phyloP scores from a whole-genome alignment of 92 coral and sea anemone genomes.

The Zoanthus sansibaricus region DNA sequence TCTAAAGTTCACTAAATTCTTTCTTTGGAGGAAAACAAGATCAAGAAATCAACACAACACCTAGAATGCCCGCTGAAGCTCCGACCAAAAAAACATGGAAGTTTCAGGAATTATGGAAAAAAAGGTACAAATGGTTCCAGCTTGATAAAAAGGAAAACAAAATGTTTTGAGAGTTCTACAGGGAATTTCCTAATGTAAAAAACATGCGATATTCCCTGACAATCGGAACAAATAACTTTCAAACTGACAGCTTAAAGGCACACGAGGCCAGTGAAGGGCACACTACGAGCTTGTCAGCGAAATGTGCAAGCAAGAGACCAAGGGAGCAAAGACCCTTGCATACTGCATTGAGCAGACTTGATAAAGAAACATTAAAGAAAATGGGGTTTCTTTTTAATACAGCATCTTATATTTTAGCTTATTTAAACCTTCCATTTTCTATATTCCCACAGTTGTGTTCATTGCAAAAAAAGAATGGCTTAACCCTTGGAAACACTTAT shows the following conservation, averaged over 20 bases:
- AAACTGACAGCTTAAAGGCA: slow-evolving; percentile 41
- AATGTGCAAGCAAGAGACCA: slow-evolving; percentile 46
- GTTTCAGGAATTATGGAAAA: slow-evolving; percentile 28
- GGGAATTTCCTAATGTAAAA: slow-evolving; percentile 47
- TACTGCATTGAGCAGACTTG: slow-evolving; percentile 23
- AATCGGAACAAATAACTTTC: slow-evolving; percentile 45
- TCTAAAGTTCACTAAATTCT: slow-evolving; percentile 35
- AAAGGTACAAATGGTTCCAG: slow-evolving; percentile 25
- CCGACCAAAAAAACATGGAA: slow-evolving; percentile 25
- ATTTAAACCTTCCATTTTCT: slow-evolving; percentile 46
- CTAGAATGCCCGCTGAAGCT: not conserved
- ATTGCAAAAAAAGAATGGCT: slow-evolving; percentile 43
- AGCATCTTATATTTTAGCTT: slow-evolving; percentile 31
- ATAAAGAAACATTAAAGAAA: not conserved
- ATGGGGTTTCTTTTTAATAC: slow-evolving; percentile 26
- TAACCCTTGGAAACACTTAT: slow-evolving; percentile 39
- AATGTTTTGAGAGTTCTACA: slow-evolving; percentile 43
- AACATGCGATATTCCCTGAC: slow-evolving; percentile 38
- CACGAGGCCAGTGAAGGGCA: slow-evolving; percentile 39
- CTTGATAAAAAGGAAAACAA: slow-evolving; percentile 43
- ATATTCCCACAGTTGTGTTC: slow-evolving; percentile 54
- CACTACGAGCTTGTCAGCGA: slow-evolving; percentile 34
- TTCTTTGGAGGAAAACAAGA: slow-evolving; percentile 49
- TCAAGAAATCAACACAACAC: slow-evolving; percentile 25
- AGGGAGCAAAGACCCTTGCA: slow-evolving; percentile 51